phyloP scores from a whole-genome alignment of 2,113 vertebrate species.

The Silurus meridionalis region DNA sequence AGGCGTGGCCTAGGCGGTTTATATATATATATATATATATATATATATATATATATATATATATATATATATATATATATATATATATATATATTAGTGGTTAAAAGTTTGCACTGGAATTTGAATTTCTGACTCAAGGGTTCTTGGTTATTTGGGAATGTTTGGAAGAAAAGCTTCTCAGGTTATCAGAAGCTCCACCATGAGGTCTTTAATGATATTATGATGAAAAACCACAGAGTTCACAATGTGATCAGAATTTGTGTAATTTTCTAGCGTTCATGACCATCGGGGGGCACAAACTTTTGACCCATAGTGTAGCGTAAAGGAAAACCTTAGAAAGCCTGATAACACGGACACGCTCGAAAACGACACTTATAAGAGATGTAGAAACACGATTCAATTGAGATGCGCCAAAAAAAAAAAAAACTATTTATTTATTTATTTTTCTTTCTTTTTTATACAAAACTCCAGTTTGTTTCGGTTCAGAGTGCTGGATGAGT shows the following conservation, averaged over 20 bases:
- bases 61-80: background rate
- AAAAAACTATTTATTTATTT: background rate
- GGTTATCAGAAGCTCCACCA: background rate
- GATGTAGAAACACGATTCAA: too few species aligned
- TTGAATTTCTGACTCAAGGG: too few species aligned
- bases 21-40: background rate
- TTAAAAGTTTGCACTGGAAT: background rate
- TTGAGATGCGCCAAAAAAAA: too few species aligned
- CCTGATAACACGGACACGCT: conserved; percentile 15
- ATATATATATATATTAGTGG: background rate
- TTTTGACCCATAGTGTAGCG: background rate
- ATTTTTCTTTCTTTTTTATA: background rate
- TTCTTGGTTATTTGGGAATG: background rate
- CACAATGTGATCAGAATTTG: background rate
- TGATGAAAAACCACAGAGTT: too few species aligned
- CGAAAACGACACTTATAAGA: background rate
- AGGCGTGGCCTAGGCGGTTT: background rate
- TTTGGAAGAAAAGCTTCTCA: background rate
- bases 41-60: background rate
- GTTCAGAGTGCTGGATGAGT: conserved; percentile 10
- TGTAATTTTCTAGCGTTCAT: background rate
- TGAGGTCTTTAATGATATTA: background rate
- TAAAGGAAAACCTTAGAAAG: background rate
- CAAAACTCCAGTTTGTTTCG: conserved; percentile 26
- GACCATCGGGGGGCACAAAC: background rate